Conservation (phyloP, 2,797 vertebrate species). For the Hoplostethus mediterraneus region DNA sequence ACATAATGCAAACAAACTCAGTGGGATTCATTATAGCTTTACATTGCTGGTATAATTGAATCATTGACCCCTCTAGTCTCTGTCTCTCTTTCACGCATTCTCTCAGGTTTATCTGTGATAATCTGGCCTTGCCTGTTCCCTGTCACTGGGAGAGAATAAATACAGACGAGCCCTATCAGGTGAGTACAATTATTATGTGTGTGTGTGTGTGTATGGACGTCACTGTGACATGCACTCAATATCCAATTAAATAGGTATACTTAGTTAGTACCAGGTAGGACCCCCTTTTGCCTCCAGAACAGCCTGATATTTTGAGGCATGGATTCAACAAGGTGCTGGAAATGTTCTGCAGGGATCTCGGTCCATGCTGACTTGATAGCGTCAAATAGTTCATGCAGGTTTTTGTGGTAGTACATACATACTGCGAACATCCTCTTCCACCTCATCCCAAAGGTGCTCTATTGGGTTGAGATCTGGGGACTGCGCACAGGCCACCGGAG, state of each 20-base stretch:
- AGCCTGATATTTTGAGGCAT: not conserved
- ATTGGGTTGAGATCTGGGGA: too few species aligned
- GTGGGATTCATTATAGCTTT: not conserved
- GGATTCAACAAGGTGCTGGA: too few species aligned
- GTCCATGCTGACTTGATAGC: too few species aligned
- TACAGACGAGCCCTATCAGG: constrained; percentile 93
- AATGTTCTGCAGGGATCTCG: too few species aligned
- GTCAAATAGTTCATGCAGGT: too few species aligned
- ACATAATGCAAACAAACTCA: not conserved
- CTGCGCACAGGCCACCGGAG: too few species aligned
- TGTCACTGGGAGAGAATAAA: constrained; percentile 97
- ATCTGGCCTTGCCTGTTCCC: constrained; percentile 93
- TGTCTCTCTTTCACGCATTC: constrained; percentile 38
- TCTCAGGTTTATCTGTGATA: constrained; percentile 96
- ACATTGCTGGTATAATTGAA: not conserved
- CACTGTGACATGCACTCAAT: not conserved
- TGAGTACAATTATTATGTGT: constrained; percentile 50
- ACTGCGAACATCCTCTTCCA: too few species aligned
- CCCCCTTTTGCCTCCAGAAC: not conserved
- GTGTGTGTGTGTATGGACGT: not conserved
- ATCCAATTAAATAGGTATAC: not conserved
- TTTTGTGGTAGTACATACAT: too few species aligned
- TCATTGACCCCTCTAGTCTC: not conserved
- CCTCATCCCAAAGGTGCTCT: too few species aligned
- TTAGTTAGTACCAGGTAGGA: not conserved